These are phyloP conservation scores for Ormyrus nitidulus DNA, from an alignment of 2,888 invertebrate genomes.

Conservation along the genomic window DNA sequence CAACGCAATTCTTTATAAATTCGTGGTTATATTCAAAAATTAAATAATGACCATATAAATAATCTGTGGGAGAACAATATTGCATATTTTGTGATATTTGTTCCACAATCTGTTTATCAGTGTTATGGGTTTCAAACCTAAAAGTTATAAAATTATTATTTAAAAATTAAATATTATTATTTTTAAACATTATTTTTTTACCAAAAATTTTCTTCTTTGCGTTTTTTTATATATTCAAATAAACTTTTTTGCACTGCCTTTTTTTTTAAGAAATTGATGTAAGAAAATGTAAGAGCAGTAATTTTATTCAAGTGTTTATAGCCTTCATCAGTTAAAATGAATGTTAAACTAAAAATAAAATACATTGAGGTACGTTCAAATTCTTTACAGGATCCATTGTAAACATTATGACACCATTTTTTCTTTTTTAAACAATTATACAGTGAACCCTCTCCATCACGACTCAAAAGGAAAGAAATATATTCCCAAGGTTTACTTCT, in stretches of 20 bases:
- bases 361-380: constrained; percentile 88
- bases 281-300: no score
- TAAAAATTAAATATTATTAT: no score
- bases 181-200: no score
- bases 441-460: constrained; percentile 92
- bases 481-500: constrained; percentile 87
- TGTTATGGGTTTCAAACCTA: constrained; percentile 74
- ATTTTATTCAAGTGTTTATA: constrained; percentile 84
- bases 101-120: constrained; percentile 84
- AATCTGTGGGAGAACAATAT: constrained; percentile 86
- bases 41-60: constrained; percentile 85
- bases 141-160: no score
- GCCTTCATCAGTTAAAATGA: constrained; percentile 88
- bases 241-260: no score
- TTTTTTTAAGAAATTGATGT: no score
- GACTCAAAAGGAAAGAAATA: constrained; percentile 85
- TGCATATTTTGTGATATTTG: constrained; percentile 87
- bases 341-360: constrained; percentile 83
- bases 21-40: constrained; percentile 81
- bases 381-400: constrained; percentile 84
- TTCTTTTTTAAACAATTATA: constrained; percentile 85
- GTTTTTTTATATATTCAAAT: no score
- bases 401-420: constrained; percentile 86
- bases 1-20: constrained; percentile 75
- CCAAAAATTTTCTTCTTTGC: no score